Evolutionary conservation across 2,113 vertebrate species (phyloP).

Genomic region (Rana temporaria): DNA sequence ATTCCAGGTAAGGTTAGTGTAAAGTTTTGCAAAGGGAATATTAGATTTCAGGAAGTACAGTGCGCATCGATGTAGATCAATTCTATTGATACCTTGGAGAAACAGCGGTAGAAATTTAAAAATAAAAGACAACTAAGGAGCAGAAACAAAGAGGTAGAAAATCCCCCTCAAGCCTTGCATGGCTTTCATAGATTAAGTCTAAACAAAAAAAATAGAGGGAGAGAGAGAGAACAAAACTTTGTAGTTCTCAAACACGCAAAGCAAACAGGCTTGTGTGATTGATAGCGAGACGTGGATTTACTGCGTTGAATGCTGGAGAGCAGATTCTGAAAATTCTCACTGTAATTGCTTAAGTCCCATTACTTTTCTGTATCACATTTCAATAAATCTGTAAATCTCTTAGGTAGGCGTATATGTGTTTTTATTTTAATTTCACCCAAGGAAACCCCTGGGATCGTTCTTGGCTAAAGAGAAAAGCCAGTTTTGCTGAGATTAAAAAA

Average conservation of each 20-base stretch:
- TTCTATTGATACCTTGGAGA: constrained; percentile 50
- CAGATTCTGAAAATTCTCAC: not conserved
- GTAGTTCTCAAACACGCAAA: constrained; percentile 23
- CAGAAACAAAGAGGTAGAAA: constrained; percentile 42
- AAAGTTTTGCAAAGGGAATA: constrained; percentile 49
- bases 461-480: too few relatives aligned
- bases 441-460: too few relatives aligned
- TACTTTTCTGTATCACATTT: not conserved
- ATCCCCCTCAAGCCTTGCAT: constrained; percentile 43
- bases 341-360: not conserved
- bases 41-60: constrained; percentile 45
- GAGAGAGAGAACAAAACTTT: constrained; percentile 6
- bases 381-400: too few relatives aligned
- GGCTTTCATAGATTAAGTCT: constrained; percentile 46
- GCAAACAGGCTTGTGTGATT: constrained; percentile 20
- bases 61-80: constrained; percentile 45
- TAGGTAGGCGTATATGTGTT: too few relatives aligned
- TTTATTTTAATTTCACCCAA: too few relatives aligned
- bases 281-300: constrained; percentile 11
- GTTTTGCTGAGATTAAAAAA: too few relatives aligned
- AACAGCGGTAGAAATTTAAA: constrained; percentile 40
- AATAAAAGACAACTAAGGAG: constrained; percentile 38
- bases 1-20: constrained; percentile 22
- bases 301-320: not conserved
- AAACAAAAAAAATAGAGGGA: constrained; percentile 5